Conservation (phyloP, 2,888 invertebrate genomes). For the Nomada ferruginata region DNA sequence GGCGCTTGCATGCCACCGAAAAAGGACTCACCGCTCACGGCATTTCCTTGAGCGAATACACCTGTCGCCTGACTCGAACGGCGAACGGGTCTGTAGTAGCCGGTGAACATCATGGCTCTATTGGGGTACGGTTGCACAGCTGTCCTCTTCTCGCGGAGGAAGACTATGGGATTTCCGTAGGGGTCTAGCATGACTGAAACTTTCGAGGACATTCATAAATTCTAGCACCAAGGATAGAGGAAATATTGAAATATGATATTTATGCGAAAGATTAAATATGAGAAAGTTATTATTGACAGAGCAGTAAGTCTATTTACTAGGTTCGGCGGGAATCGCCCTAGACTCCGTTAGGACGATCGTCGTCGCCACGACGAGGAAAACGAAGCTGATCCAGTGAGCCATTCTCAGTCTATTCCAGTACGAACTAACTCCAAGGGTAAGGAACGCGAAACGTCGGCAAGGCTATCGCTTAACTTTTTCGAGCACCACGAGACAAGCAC, state of each 20-base stretch:
- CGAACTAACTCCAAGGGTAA: not conserved
- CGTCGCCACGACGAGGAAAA: conserved; percentile 84
- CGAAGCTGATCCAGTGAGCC: conserved; percentile 65
- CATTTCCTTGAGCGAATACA: conserved; percentile 80
- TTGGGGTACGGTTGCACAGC: conserved; percentile 73
- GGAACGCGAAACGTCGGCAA: not conserved
- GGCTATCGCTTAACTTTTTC: not conserved
- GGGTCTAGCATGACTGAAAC: conserved; percentile 73
- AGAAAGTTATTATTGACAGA: not conserved
- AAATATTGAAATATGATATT: no score
- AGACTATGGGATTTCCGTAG: conserved; percentile 72
- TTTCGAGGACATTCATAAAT: conserved; percentile 18
- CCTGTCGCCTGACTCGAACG: conserved; percentile 75
- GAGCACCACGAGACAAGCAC: conserved; percentile 52
- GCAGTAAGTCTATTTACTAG: conserved; percentile 64
- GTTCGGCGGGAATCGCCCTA: conserved; percentile 69
- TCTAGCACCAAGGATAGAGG: not conserved
- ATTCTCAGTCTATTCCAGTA: conserved; percentile 46
- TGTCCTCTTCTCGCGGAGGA: conserved; percentile 73
- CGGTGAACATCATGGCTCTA: conserved; percentile 81
- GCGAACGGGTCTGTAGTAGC: conserved; percentile 78
- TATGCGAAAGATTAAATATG: not conserved
- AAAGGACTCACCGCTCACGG: conserved; percentile 78
- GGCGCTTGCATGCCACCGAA: conserved; percentile 71
- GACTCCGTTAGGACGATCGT: conserved; percentile 82